Conservation (phyloP, 2,797 vertebrate species). For the Paguma larvata region DNA sequence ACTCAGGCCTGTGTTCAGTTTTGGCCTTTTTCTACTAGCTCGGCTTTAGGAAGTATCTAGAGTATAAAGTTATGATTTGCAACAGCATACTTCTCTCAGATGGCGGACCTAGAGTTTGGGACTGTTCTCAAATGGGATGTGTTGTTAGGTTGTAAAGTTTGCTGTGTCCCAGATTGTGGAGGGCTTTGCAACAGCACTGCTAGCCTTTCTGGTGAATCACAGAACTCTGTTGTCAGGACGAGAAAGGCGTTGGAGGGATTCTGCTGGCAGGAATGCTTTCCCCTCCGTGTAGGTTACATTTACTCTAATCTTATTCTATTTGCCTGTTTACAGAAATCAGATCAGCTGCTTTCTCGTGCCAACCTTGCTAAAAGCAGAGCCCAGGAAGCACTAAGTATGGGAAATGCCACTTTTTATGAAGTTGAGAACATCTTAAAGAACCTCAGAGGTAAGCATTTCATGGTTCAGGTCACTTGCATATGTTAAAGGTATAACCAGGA, state of each 20-base stretch:
- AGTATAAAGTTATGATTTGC: constrained; percentile 25
- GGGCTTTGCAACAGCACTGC: not conserved
- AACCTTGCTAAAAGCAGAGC: constrained; percentile 90
- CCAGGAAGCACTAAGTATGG: constrained; percentile 89
- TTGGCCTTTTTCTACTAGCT: not conserved
- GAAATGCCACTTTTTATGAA: constrained; percentile 90
- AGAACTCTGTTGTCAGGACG: not conserved
- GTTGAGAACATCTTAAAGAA: constrained; percentile 91
- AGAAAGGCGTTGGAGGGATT: not conserved
- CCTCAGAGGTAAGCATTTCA: constrained; percentile 90
- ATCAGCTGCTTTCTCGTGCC: constrained; percentile 90
- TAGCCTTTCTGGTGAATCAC: not conserved
- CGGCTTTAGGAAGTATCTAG: not conserved
- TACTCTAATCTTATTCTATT: constrained; percentile 36
- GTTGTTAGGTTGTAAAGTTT: not conserved
- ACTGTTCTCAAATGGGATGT: not conserved
- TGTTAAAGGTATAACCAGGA: constrained; percentile 24
- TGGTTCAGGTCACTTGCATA: not conserved
- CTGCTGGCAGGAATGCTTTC: not conserved
- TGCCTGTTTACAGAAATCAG: constrained; percentile 87
- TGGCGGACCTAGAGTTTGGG: not conserved
- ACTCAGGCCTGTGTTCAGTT: not conserved
- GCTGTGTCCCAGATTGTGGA: not conserved
- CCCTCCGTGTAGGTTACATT: accelerated
- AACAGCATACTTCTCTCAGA: not conserved